phyloP scores from a whole-genome alignment of 1,140 invertebrate genomes.

The Drosophila obscura region DNA sequence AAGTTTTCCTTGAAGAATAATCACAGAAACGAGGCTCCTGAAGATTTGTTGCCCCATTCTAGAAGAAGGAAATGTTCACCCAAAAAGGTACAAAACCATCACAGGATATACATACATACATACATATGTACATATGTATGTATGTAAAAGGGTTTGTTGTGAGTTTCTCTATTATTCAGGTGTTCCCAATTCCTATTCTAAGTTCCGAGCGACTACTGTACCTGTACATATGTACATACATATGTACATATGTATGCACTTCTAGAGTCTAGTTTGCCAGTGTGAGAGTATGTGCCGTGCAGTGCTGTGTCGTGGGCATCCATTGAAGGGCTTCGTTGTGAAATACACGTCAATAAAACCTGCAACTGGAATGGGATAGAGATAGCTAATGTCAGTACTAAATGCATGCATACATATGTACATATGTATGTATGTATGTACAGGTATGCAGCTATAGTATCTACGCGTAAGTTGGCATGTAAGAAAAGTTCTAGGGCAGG shows the following conservation, averaged over 20 bases:
- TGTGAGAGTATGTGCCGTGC: constrained; percentile 9
- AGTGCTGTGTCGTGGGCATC: constrained; percentile 16
- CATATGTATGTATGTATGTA: constrained; percentile 8
- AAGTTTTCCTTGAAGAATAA: too few relatives aligned
- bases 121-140: too few relatives aligned
- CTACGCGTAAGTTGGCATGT: constrained; percentile 33
- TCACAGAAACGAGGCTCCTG: too few relatives aligned
- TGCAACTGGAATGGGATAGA: constrained; percentile 41
- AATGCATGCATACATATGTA: constrained; percentile 12
- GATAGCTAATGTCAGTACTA: constrained; percentile 28
- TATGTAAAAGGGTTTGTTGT: too few relatives aligned
- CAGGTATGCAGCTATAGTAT: constrained; percentile 3
- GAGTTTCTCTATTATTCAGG: too few relatives aligned
- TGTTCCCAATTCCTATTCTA: too few relatives aligned
- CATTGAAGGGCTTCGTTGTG: constrained; percentile 59
- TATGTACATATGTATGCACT: constrained; percentile 5
- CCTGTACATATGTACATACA: not conserved
- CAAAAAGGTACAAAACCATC: too few relatives aligned
- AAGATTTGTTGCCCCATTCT: too few relatives aligned
- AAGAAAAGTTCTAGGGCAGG: constrained; percentile 66
- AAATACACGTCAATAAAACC: constrained; percentile 58
- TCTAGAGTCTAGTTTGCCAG: too few relatives aligned
- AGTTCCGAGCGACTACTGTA: not conserved
- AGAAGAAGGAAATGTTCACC: too few relatives aligned
- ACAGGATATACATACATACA: too few relatives aligned